Base-by-base conservation (phyloP, 2,797 vertebrate genomes). In the Scleropages formosus region DNA sequence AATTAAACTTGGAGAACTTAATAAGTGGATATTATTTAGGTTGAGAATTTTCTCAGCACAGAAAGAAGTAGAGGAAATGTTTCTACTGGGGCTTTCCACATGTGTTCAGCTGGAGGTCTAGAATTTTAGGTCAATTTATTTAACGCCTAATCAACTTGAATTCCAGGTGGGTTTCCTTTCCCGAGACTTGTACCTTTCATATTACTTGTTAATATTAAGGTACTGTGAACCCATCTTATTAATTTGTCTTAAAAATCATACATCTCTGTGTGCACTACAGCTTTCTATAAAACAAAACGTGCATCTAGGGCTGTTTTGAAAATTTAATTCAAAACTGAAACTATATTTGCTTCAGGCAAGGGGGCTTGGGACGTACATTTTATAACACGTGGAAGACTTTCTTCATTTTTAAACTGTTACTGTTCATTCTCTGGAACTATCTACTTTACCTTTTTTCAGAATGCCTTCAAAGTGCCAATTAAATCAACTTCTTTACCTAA, bases 1-100 rank as follows among this genome's bases (percentile, higher is more conserved):
- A 89, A 90, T 91, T 92, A 91, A 93, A 93, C 91, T 92, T 87
- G 75, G 84, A 86, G 88, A 88, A 92, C 88, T 89, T 91, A 87
- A 89, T 88, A 90, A 90, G 84, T 87, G 87, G 82, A 81, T 84
- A 85, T 39, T 39, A 39, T 90, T 89, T 91, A 82, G 85, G 87
- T 85, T 85, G 84, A 87, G 88, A 89, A 84, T 85, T 80, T 86
- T 85, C 86, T 82, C 85, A 75, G 62, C 61, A 65, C 67, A 80
- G 78, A 80, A 81, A 80, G 76, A 72, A 56, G 67, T 64, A 72
- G 75, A 81, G 78, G 75, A 78, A 62, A 65, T 72, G 78, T 87
- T 79, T 78, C 75, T 71, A 79, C 79, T 80, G 78, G 86, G 82
- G 79, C 81, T 82, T 80, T 85, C 80, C 85, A 80, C 80, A 74